Evolutionary conservation across 1,140 invertebrate genomes (phyloP).

Genomic region (Calosoma granatense): DNA sequence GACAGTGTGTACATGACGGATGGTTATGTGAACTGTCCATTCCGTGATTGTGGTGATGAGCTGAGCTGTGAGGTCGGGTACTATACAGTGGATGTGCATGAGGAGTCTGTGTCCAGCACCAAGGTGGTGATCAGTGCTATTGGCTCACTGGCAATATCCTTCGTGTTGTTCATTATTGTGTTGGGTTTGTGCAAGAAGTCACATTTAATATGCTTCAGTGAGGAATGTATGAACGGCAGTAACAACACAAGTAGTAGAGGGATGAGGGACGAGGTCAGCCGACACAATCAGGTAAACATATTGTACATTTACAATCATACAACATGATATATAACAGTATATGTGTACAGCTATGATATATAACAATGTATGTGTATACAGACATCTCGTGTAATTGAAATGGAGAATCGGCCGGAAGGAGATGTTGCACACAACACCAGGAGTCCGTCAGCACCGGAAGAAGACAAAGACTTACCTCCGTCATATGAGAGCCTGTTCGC

Average conservation of each 20-base stretch:
- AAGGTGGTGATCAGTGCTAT: neutral
- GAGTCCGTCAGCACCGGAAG: conserved; percentile 7
- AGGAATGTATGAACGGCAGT: too few relatives aligned
- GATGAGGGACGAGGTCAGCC: neutral
- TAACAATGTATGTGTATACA: too few relatives aligned
- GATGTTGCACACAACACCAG: conserved; percentile 2
- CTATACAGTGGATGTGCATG: too few relatives aligned
- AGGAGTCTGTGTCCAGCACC: too few relatives aligned
- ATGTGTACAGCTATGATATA: too few relatives aligned
- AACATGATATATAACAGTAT: too few relatives aligned
- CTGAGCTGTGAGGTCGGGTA: conserved; percentile 12
- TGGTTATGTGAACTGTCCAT: conserved; percentile 19
- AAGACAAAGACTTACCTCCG: conserved; percentile 21
- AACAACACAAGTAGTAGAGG: too few relatives aligned
- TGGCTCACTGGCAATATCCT: neutral
- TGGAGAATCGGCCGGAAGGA: conserved; percentile 13
- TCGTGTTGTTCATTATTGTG: conserved; percentile 15
- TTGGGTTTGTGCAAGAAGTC: conserved; percentile 18
- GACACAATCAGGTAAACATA: neutral
- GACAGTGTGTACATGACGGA: conserved; percentile 18
- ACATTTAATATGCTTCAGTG: too few relatives aligned
- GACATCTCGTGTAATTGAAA: conserved; percentile 15
- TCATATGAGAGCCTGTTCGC: conserved; percentile 21
- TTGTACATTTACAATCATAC: too few relatives aligned
- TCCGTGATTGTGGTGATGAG: conserved; percentile 18